Conservation (phyloP, 2,888 invertebrate genomes). For the Asteroscopus sphinx region DNA sequence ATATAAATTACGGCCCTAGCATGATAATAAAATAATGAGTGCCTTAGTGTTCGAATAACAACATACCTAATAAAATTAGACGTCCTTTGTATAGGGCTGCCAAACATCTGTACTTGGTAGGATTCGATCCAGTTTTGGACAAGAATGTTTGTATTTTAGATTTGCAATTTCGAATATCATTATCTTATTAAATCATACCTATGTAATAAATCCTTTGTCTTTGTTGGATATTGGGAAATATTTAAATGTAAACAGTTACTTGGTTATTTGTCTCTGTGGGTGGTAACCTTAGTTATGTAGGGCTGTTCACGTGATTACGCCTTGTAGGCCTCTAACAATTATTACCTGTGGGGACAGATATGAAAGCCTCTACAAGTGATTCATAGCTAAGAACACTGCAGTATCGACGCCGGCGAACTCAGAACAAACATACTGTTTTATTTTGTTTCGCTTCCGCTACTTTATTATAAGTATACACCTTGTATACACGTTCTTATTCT, state of each 20-base stretch:
- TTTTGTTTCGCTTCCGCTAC: constrained; percentile 42
- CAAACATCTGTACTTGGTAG: constrained; percentile 22
- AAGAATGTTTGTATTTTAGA: constrained; percentile 30
- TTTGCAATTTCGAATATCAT: constrained; percentile 16
- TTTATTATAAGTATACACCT: constrained; percentile 13
- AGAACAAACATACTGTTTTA: constrained; percentile 44
- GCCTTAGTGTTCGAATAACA: constrained; percentile 67
- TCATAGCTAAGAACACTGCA: constrained; percentile 35
- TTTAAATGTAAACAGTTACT: constrained; percentile 25
- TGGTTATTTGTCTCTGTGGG: constrained; percentile 25
- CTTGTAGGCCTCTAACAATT: constrained; percentile 56
- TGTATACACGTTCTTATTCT: constrained; percentile 17
- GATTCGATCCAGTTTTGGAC: constrained; percentile 12
- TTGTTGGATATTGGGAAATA: constrained; percentile 32
- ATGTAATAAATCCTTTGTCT: constrained; percentile 29
- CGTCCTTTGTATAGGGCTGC: constrained; percentile 41
- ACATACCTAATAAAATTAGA: constrained; percentile 68
- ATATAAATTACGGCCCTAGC: constrained; percentile 70
- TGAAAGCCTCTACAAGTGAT: constrained; percentile 42
- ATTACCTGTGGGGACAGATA: constrained; percentile 40
- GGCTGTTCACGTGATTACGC: constrained; percentile 66
- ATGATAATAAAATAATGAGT: constrained; percentile 81
- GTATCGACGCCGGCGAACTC: constrained; percentile 14
- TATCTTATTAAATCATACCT: constrained; percentile 41
- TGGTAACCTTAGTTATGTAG: constrained; percentile 28